A percentile compares a stretch with the other conserved stretches of the same genome.
Conservation (phyloP, 2,888 invertebrate species). For the Leuctra nigra region DNA sequence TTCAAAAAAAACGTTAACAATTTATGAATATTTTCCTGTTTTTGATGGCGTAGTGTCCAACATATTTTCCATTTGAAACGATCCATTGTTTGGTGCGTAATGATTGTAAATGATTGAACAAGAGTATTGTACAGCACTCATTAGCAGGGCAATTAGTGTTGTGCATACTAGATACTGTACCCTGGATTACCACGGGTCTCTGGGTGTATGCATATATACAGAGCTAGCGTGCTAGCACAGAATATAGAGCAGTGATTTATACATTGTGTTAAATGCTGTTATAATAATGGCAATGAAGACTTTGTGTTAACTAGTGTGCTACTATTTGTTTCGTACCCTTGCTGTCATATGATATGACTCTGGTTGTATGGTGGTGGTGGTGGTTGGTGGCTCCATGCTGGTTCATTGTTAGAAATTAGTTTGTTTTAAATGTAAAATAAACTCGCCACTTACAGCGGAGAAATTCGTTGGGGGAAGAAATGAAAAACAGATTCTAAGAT, state of each 20-base stretch:
- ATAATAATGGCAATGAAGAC: constrained; percentile 4
- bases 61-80: too few species aligned
- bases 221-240: too few species aligned
- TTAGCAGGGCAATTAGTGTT: neutral
- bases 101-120: neutral
- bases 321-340: constrained; percentile 3
- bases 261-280: constrained; percentile 1
- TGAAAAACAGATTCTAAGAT: too few species aligned
- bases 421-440: neutral
- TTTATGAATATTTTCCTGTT: too few species aligned
- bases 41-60: too few species aligned
- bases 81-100: neutral
- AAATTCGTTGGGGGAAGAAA: too few species aligned
- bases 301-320: neutral
- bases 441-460: neutral
- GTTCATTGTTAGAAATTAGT: neutral
- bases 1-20: too few species aligned
- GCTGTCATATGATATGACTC: neutral
- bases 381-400: neutral
- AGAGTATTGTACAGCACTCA: neutral
- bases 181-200: neutral
- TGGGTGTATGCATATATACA: too few species aligned
- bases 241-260: neutral
- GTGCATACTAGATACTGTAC: constrained; percentile 1
- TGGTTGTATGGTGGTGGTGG: neutral